Base-by-base conservation (phyloP, 2,797 vertebrate species). In the Coregonus sp. region DNA sequence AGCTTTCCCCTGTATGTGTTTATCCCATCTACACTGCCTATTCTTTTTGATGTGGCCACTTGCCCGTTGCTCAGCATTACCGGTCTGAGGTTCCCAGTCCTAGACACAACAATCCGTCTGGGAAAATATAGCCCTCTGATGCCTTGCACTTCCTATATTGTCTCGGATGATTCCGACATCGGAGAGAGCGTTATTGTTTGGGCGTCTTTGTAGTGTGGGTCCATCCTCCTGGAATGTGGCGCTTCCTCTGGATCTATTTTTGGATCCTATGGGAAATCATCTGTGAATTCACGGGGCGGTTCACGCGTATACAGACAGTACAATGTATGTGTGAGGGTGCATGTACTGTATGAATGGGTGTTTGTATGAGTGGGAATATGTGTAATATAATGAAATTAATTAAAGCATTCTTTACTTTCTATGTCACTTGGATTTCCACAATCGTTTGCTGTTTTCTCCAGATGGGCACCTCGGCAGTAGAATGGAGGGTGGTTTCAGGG, bases 61-160 rank as follows among this genome's bases (percentile, higher is more conserved):
- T 91, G 91, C 92, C 59, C 90, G 90, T 84, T 85, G 90, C 82
- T 89, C 78, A 90, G 88, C 82, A 81, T 86, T 76, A 9, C 85
- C 33, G 89, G 88, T 88, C 90, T 90, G 90, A 90, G 87, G 89
- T 92, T 92, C 89, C 83, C 86, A 85, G 80, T 85, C 82, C 90
- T 92, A 95, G 94, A 95, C 94, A 95, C 92, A 95, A 95, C 94
- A 95, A 80, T 82, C 85, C 79, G 74, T 89, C 87, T 80, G 87
- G 87, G 66, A 86, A 93, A 93, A 91, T 92, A 91, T 89, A 91
- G 85, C 79, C 86, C 90, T 92, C 86, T 89, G 91, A 93, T 91
- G 90, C 90, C 54, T 90, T 84, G 75, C 87, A 85, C 89, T 94
- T 94, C 92, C 93, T 91, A 90, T 92, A 88, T 89, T 92, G 94